Percentiles rank a stretch among this genome's conserved stretches.
phyloP scores from a whole-genome alignment of 1,140 invertebrate species.

The Anagrus nilaparvatae region DNA sequence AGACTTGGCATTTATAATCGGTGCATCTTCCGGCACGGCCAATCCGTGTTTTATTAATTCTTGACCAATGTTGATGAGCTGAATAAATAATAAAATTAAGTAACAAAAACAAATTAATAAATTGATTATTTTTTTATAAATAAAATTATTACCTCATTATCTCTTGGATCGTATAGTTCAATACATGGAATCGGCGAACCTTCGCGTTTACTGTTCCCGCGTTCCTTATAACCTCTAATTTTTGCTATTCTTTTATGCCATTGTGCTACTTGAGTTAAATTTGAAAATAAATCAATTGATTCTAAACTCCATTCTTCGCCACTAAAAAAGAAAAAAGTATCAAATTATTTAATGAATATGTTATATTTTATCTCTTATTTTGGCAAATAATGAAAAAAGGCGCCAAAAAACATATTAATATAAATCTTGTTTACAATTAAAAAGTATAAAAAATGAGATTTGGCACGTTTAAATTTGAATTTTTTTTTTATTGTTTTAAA shows the following conservation, averaged over 20 bases:
- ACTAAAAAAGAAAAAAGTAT: slow-evolving; percentile 16
- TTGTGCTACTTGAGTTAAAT: slow-evolving; percentile 50
- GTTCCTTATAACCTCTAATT: slow-evolving; percentile 55
- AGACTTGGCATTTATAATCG: no score
- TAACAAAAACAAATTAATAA: no score
- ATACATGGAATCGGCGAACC: slow-evolving; percentile 25
- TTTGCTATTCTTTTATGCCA: slow-evolving; percentile 59
- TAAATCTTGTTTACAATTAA: no score
- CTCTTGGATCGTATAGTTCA: slow-evolving; percentile 21
- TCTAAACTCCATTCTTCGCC: slow-evolving; percentile 49
- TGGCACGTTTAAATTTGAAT: no score
- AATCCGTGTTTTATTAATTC: slow-evolving; percentile 22
- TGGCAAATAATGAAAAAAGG: no score
- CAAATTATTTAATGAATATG: no score
- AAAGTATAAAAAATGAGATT: no score
- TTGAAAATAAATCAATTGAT: slow-evolving; percentile 60
- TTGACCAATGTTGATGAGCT: slow-evolving; percentile 26
- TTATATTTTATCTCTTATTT: no score
- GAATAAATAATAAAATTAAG: slow-evolving; percentile 1
- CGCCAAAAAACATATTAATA: no score
- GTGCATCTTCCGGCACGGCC: slow-evolving; percentile 17
- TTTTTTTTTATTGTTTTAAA: no score
- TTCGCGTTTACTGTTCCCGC: slow-evolving; percentile 22
- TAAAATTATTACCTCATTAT: slow-evolving; percentile 25
- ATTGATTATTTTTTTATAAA: no score